Conservation (phyloP, 2,113 vertebrate genomes). For the Neogale vison region DNA sequence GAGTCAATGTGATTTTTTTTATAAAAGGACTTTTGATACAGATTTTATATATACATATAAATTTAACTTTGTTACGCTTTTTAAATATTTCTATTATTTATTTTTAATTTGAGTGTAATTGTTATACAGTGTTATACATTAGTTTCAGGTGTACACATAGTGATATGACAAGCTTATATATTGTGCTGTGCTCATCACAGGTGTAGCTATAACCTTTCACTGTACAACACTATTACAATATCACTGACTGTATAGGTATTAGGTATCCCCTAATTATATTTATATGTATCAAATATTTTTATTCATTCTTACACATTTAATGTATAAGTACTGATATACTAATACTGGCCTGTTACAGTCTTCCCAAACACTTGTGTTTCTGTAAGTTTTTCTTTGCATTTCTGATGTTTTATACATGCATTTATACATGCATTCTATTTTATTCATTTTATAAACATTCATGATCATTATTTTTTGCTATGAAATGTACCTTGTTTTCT, state of each 20-base stretch:
- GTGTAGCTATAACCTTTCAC: neutral
- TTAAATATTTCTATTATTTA: neutral
- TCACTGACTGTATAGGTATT: neutral
- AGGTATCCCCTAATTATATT: neutral
- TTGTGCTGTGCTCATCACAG: neutral
- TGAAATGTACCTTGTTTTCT: neutral
- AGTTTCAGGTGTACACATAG: neutral
- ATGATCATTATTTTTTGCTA: neutral
- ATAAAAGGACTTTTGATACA: neutral
- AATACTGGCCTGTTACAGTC: neutral
- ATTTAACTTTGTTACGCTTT: neutral
- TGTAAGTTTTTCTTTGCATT: neutral
- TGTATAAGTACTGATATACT: neutral
- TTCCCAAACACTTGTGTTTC: neutral
- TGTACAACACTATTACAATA: neutral
- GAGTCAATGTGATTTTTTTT: neutral
- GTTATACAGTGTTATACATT: neutral
- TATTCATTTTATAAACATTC: neutral
- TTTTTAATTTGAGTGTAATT: neutral
- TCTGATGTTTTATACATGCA: neutral
- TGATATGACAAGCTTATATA: neutral
- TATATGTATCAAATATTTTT: neutral
- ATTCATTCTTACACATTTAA: neutral
- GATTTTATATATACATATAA: neutral
- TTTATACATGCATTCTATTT: neutral